These are phyloP conservation scores for Polypterus senegalus DNA, from an alignment of 2,113 vertebrate genomes.

Conservation along the genomic window DNA sequence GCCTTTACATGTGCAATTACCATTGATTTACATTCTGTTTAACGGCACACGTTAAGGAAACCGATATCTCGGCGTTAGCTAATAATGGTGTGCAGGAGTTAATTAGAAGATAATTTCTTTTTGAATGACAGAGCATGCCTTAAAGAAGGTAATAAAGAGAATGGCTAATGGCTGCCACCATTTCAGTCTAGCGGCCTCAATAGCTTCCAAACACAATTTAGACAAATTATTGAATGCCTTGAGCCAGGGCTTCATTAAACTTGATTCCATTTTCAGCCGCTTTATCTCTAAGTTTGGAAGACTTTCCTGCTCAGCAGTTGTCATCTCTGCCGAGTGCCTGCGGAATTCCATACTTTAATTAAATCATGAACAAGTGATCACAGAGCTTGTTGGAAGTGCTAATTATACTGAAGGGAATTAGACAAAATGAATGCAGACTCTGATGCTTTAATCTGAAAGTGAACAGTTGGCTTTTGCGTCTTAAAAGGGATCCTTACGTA, in stretches of 20 bases:
- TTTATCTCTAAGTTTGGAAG: background rate
- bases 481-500: background rate
- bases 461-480: background rate
- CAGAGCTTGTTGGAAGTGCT: background rate
- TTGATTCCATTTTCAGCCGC: background rate
- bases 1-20: background rate
- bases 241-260: conserved; percentile 5
- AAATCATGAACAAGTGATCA: conserved; percentile 1
- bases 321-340: background rate
- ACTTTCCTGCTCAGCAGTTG: background rate
- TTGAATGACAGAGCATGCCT: conserved; percentile 6
- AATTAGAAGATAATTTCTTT: conserved; percentile 6
- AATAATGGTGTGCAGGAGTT: conserved; percentile 8
- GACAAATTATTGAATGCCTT: conserved; percentile 7
- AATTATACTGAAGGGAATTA: conserved; percentile 6
- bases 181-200: background rate
- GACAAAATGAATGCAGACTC: background rate
- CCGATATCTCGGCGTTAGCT: background rate
- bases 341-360: conserved; percentile 3
- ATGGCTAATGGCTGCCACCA: conserved; percentile 5
- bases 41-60: background rate
- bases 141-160: conserved; percentile 2
- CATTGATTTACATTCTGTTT: conserved; percentile 3
- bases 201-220: conserved; percentile 6
- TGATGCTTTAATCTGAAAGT: background rate